These are phyloP conservation scores for Oreochromis niloticus DNA, from an alignment of 2,113 vertebrate genomes.

Conservation along the genomic window DNA sequence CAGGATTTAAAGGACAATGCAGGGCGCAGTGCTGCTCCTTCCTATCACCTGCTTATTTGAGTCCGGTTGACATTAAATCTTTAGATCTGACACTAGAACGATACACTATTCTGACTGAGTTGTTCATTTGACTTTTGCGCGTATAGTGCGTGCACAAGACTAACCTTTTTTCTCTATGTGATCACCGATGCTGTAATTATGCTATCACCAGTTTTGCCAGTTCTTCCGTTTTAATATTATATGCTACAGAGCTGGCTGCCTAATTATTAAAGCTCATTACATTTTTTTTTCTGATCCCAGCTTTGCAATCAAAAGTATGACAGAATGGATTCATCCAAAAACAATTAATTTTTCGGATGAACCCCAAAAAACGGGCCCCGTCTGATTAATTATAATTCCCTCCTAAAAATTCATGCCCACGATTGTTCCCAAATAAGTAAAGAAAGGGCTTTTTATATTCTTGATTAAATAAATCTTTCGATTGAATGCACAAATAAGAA, in stretches of 20 bases:
- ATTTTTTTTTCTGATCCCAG: conserved; percentile 36
- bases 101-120: background rate
- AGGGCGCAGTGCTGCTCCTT: conserved; percentile 27
- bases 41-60: conserved; percentile 37
- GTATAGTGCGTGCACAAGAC: background rate
- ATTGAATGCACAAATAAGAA: conserved; percentile 67
- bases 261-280: conserved; percentile 53
- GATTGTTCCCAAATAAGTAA: conserved; percentile 69
- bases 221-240: conserved; percentile 45
- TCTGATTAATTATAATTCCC: conserved; percentile 71
- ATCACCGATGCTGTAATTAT: conserved; percentile 38
- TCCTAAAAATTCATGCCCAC: conserved; percentile 63
- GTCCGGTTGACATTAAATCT: conserved; percentile 52
- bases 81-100: conserved; percentile 22
- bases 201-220: conserved; percentile 43
- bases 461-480: conserved; percentile 76
- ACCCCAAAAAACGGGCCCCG: conserved; percentile 58
- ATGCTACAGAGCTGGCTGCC: conserved; percentile 40
- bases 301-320: conserved; percentile 51
- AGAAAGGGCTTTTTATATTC: conserved; percentile 66
- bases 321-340: conserved; percentile 52
- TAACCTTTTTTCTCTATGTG: conserved; percentile 18
- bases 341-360: conserved; percentile 68
- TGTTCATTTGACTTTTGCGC: background rate
- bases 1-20: conserved; percentile 63